These are phyloP conservation scores for Morone saxatilis DNA, from an alignment of 2,113 vertebrate species.

Conservation along the genomic window DNA sequence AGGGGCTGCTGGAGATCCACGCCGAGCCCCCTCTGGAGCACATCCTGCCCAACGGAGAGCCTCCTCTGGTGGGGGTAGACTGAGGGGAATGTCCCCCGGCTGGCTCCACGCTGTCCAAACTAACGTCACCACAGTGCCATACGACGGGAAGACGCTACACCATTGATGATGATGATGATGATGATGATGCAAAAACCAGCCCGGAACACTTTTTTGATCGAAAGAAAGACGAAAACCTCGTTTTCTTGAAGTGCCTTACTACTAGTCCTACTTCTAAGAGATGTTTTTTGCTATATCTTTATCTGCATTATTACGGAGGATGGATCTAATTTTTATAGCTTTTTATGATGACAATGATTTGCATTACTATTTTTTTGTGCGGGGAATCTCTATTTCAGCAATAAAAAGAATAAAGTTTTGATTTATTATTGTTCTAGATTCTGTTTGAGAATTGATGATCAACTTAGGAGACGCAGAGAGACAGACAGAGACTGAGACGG, in stretches of 20 bases:
- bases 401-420: conserved; percentile 82
- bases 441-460: conserved; percentile 75
- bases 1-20: conserved; percentile 87
- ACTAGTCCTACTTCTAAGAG: conserved; percentile 68
- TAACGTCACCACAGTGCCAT: conserved; percentile 78
- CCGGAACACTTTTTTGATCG: conserved; percentile 48
- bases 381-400: conserved; percentile 87
- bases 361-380: conserved; percentile 75
- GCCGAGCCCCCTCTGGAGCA: conserved; percentile 83
- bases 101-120: conserved; percentile 10
- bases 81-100: conserved; percentile 75
- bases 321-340: conserved; percentile 83
- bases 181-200: conserved; percentile 57
- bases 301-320: conserved; percentile 79
- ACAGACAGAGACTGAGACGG: conserved; percentile 21
- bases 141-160: conserved; percentile 41
- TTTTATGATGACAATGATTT: conserved; percentile 82
- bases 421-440: conserved; percentile 71
- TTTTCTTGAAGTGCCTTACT: conserved; percentile 94
- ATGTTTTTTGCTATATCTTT: conserved; percentile 89
- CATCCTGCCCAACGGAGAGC: conserved; percentile 83
- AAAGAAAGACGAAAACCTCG: conserved; percentile 67
- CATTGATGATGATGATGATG: conserved; percentile 36
- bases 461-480: conserved; percentile 48
- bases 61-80: conserved; percentile 88